Evolutionary conservation across 2,113 vertebrate species (phyloP).

Genomic region (Microcebus murinus): DNA sequence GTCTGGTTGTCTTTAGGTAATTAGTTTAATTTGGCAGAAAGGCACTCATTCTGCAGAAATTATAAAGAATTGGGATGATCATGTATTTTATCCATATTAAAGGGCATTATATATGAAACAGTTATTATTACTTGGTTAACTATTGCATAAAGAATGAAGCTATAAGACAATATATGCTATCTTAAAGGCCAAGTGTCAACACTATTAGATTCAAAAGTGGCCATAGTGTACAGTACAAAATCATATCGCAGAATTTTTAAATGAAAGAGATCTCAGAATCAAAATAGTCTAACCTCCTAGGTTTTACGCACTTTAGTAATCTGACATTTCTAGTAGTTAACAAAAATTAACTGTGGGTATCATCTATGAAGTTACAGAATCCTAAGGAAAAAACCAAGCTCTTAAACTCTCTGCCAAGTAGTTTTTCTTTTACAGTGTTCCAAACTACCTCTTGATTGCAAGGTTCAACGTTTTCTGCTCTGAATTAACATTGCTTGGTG

Average conservation of each 20-base stretch:
- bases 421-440: background rate
- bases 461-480: background rate
- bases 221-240: background rate
- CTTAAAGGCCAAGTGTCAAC: background rate
- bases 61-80: background rate
- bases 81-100: background rate
- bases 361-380: background rate
- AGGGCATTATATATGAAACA: background rate
- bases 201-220: background rate
- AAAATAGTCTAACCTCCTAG: background rate
- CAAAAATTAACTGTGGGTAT: background rate
- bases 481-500: background rate
- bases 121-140: background rate
- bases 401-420: background rate
- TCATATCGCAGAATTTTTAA: background rate
- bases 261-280: background rate
- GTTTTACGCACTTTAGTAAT: background rate
- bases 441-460: background rate
- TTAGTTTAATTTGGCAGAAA: background rate
- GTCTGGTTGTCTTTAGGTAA: background rate
- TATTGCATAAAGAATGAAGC: background rate
- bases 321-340: background rate
- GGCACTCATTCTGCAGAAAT: background rate
- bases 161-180: background rate
- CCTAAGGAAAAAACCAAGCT: background rate